A percentile compares a stretch with the other conserved stretches of the same genome.
These are phyloP conservation scores for Gymnorhina tibicen DNA, from an alignment of 2,113 vertebrate genomes.

Conservation along the genomic window DNA sequence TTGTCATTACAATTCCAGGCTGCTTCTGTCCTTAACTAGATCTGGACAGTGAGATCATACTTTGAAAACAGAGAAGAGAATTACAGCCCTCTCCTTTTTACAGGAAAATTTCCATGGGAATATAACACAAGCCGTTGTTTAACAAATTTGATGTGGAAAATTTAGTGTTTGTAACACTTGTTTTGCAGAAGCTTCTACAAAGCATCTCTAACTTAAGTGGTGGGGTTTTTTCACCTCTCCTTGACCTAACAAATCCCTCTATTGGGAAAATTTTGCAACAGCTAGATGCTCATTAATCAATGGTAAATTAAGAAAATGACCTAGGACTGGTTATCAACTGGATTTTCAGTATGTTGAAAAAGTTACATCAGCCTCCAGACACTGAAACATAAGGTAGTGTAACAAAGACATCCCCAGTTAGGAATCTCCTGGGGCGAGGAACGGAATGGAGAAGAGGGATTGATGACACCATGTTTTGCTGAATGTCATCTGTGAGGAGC, in stretches of 20 bases:
- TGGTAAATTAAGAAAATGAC: constrained; percentile 47
- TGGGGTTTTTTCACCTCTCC: not conserved
- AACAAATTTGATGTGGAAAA: not conserved
- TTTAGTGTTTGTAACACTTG: constrained; percentile 18
- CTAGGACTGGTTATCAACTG: constrained; percentile 24
- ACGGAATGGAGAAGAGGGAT: not conserved
- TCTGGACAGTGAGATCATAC: constrained; percentile 36
- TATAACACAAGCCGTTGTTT: constrained; percentile 17
- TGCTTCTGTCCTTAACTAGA: constrained; percentile 9
- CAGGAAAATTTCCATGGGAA: constrained; percentile 31
- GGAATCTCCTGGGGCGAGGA: not conserved
- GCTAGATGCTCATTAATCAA: constrained; percentile 65
- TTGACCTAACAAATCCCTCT: constrained; percentile 45
- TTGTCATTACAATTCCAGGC: not conserved
- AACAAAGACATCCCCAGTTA: not conserved
- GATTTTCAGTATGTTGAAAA: constrained; percentile 38
- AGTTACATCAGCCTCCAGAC: constrained; percentile 3
- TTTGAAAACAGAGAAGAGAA: constrained; percentile 23
- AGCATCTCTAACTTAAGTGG: not conserved
- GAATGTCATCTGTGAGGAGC: not conserved
- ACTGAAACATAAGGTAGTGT: not conserved
- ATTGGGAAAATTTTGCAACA: constrained; percentile 56
- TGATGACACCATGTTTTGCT: not conserved
- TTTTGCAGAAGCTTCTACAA: constrained; percentile 1
- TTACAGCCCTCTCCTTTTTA: constrained; percentile 19